A percentile compares a stretch with the other conserved stretches of the same genome.
phyloP scores from a whole-genome alignment of 2,888 invertebrate species.

The Microctonus hyperodae region DNA sequence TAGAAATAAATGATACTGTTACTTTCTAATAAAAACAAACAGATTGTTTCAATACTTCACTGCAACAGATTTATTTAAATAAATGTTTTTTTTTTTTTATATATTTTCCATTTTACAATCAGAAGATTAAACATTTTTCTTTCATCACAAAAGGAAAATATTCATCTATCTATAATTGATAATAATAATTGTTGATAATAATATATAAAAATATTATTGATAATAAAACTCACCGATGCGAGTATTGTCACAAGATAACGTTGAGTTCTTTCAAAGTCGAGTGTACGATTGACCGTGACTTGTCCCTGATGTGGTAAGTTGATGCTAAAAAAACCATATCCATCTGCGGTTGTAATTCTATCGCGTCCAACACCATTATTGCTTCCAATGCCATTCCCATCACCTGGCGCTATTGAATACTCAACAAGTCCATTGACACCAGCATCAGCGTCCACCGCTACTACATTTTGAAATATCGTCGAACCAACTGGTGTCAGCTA shows the following conservation, averaged over 20 bases:
- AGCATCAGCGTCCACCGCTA: conserved; percentile 83
- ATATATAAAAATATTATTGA: too few relatives aligned
- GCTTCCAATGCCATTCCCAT: conserved; percentile 65
- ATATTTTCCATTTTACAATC: too few relatives aligned
- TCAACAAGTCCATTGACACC: conserved; percentile 89
- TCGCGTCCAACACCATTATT: conserved; percentile 69
- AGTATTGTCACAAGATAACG: conserved; percentile 87
- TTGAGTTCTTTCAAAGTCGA: conserved; percentile 89
- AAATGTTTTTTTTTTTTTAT: too few relatives aligned
- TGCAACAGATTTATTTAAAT: too few relatives aligned
- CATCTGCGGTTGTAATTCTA: conserved; percentile 75
- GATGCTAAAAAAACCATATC: conserved; percentile 84
- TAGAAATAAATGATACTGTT: too few relatives aligned
- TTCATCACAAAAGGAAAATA: too few relatives aligned
- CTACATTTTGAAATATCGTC: conserved; percentile 82
- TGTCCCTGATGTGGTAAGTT: conserved; percentile 88
- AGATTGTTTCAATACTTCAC: too few relatives aligned
- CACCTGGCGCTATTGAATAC: conserved; percentile 81
- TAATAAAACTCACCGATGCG: conserved; percentile 74
- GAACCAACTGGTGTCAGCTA: conserved; percentile 87
- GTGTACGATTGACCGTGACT: conserved; percentile 82
- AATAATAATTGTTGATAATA: too few relatives aligned
- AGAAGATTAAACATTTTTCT: too few relatives aligned
- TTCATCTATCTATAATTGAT: too few relatives aligned
- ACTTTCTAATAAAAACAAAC: too few relatives aligned